Percentiles rank a stretch among this genome's conserved stretches.
These are phyloP conservation scores for Peromyscus attwateri DNA, from an alignment of 2,797 vertebrate species.

Conservation along the genomic window DNA sequence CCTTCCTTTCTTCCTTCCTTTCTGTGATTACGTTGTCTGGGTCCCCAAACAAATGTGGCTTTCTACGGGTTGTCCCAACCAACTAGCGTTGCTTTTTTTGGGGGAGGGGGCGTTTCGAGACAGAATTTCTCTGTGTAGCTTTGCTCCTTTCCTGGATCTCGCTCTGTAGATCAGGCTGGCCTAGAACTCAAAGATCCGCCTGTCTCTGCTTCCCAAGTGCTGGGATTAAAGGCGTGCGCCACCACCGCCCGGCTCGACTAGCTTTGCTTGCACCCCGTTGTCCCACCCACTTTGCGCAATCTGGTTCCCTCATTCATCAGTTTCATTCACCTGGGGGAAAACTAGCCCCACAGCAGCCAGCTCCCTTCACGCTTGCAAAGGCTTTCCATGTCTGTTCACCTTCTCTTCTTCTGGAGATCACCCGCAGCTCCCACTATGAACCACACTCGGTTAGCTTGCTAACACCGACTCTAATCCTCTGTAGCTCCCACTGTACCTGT, in stretches of 20 bases:
- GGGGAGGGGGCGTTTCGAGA: too few species aligned
- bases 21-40: background rate
- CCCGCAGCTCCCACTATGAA: background rate
- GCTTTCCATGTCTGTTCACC: background rate
- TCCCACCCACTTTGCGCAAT: background rate
- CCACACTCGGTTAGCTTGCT: background rate
- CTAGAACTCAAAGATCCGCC: too few species aligned
- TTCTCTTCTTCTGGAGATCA: background rate
- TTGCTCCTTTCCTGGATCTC: too few species aligned
- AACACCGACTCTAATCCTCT: background rate
- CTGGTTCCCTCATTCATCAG: background rate
- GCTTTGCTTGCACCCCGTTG: background rate
- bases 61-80: background rate
- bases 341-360: background rate
- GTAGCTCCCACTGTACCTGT: background rate
- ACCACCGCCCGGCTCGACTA: too few species aligned
- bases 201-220: too few species aligned
- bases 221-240: too few species aligned
- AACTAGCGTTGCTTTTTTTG: too few species aligned
- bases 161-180: too few species aligned
- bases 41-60: background rate
- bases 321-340: background rate
- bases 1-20: too few species aligned
- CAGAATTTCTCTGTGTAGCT: too few species aligned
- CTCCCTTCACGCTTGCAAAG: background rate